These are phyloP conservation scores for Agrenia bidenticulata DNA, from an alignment of 2,888 invertebrate species.

Conservation along the genomic window DNA sequence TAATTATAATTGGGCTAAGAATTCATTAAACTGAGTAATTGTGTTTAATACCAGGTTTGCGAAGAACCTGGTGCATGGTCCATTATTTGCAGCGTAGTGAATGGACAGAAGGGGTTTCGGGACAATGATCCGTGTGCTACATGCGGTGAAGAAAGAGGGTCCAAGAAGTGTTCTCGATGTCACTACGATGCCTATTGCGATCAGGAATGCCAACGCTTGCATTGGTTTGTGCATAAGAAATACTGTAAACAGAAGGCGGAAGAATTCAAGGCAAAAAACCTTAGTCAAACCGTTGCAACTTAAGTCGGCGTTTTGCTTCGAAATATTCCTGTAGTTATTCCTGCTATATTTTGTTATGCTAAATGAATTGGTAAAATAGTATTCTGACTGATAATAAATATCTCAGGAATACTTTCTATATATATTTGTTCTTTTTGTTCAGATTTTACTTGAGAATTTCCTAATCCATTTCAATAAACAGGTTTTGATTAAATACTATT, in stretches of 20 bases:
- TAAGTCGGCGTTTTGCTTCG: too few relatives aligned
- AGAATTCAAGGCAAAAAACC: constrained; percentile 32
- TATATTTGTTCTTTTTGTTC: too few relatives aligned
- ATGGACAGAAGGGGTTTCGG: constrained; percentile 81
- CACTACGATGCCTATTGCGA: constrained; percentile 92
- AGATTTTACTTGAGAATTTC: too few relatives aligned
- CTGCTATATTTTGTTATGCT: too few relatives aligned
- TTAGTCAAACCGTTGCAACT: not conserved
- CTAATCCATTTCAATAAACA: too few relatives aligned
- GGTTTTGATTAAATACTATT: too few relatives aligned
- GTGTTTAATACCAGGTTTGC: constrained; percentile 38
- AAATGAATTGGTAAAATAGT: too few relatives aligned
- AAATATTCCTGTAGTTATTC: too few relatives aligned
- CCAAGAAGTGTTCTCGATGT: constrained; percentile 93
- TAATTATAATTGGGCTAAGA: too few relatives aligned
- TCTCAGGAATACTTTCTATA: too few relatives aligned
- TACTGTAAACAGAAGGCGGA: constrained; percentile 68
- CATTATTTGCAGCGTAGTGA: constrained; percentile 73
- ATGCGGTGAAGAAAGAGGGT: constrained; percentile 84
- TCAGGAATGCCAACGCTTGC: constrained; percentile 87
- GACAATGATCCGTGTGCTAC: constrained; percentile 71
- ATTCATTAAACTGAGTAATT: not conserved
- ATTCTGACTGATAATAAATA: too few relatives aligned
- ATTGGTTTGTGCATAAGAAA: constrained; percentile 89
- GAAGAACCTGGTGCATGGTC: constrained; percentile 57